Conservation (phyloP, 2,797 vertebrate species). For the Anguilla megastoma region DNA sequence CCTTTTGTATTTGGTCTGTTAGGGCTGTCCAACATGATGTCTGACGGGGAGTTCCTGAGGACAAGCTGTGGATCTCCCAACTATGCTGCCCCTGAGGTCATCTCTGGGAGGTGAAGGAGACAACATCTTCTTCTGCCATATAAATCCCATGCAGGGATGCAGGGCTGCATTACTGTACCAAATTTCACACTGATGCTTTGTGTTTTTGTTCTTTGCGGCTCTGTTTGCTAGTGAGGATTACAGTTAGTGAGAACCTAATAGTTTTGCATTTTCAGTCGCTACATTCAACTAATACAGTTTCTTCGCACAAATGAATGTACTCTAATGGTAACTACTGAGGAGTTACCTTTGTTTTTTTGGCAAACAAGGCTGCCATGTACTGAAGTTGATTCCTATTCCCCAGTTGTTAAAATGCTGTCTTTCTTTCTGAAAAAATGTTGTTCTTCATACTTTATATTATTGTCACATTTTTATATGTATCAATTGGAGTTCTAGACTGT, state of each 20-base stretch:
- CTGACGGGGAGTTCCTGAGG: constrained; percentile 94
- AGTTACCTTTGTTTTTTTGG: neutral
- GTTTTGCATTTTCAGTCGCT: neutral
- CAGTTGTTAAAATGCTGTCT: neutral
- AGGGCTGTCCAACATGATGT: constrained; percentile 99
- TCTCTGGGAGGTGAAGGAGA: constrained; percentile 89
- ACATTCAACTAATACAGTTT: neutral
- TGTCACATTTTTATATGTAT: neutral
- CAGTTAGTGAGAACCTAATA: neutral
- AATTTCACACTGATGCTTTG: neutral
- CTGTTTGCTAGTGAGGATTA: neutral
- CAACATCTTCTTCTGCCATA: neutral
- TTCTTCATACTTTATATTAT: neutral
- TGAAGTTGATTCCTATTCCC: neutral
- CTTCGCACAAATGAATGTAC: neutral
- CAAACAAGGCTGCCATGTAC: neutral
- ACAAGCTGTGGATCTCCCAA: constrained; percentile 99
- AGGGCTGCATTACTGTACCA: neutral
- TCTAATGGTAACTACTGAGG: neutral
- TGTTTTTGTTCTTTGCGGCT: neutral
- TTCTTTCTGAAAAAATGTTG: neutral
- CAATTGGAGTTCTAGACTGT: neutral
- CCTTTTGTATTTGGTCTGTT: constrained; percentile 40
- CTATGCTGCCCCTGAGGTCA: constrained; percentile 98
- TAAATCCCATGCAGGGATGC: neutral